phyloP scores from a whole-genome alignment of 2,888 invertebrate genomes.

The Microplitis manilae region DNA sequence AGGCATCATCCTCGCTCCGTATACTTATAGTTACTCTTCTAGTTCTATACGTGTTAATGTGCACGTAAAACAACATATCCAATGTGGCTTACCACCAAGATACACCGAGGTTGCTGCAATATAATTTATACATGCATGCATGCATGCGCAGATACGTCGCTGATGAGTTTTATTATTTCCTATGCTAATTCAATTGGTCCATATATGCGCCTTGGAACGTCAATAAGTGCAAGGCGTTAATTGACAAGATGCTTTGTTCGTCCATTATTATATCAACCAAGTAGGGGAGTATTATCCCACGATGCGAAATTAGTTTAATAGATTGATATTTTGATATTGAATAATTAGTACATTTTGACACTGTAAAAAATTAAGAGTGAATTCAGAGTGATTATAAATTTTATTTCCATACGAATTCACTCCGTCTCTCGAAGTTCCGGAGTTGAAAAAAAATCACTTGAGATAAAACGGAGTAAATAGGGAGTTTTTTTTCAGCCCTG shows the following conservation, averaged over 20 bases:
- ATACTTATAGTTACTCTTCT: no score
- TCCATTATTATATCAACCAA: not conserved
- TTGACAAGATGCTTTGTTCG: not conserved
- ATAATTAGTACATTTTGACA: no score
- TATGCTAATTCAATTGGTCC: not conserved
- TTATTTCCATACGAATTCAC: no score
- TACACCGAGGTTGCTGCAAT: not conserved
- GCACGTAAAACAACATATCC: not conserved
- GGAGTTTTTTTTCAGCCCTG: no score
- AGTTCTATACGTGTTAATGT: not conserved
- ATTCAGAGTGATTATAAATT: no score
- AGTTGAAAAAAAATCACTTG: no score
- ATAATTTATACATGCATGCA: not conserved
- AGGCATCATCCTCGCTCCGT: constrained; percentile 12
- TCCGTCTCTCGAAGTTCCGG: no score
- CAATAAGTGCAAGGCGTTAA: constrained; percentile 21
- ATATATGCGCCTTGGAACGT: constrained; percentile 6
- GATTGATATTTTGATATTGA: not conserved
- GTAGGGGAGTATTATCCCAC: not conserved
- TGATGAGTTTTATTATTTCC: not conserved
- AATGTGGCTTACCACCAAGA: not conserved
- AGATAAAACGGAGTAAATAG: no score
- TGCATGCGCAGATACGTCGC: not conserved
- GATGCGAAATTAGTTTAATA: not conserved
- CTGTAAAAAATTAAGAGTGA: no score